phyloP scores from a whole-genome alignment of 2,888 invertebrate genomes.

The Drosophila mimetica region DNA sequence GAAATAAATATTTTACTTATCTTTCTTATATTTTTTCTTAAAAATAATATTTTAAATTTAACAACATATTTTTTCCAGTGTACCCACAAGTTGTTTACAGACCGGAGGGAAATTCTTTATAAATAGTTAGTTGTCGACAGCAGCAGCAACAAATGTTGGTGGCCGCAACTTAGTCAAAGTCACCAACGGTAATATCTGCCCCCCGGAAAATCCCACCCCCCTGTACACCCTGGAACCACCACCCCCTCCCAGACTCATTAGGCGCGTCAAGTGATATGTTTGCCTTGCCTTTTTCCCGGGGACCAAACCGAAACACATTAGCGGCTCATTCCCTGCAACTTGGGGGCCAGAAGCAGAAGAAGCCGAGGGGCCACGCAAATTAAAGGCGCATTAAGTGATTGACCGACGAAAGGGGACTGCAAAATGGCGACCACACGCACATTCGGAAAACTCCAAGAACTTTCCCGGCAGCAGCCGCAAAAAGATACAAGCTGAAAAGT shows the following conservation, averaged over 20 bases:
- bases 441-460: conserved; percentile 25
- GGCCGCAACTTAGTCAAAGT: conserved; percentile 61
- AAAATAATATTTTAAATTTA: no score
- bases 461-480: conserved; percentile 21
- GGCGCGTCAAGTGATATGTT: conserved; percentile 78
- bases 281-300: conserved; percentile 31
- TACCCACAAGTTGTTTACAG: conserved; percentile 16
- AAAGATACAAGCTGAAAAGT: conserved; percentile 21
- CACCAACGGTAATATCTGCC: conserved; percentile 40
- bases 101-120: conserved; percentile 53
- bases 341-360: conserved; percentile 40
- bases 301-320: conserved; percentile 66
- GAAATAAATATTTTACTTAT: no score
- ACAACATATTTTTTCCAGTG: conserved; percentile 5
- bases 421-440: conserved; percentile 27
- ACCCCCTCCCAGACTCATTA: conserved; percentile 60
- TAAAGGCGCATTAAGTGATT: conserved; percentile 69
- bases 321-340: conserved; percentile 74
- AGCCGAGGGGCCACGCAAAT: conserved; percentile 64
- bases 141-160: conserved; percentile 29
- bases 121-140: conserved; percentile 61
- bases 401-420: conserved; percentile 1
- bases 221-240: background rate
- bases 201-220: conserved; percentile 9
- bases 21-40: no score